Conservation (phyloP, 2,113 vertebrate genomes). For the Phylloscopus trochiloides region DNA sequence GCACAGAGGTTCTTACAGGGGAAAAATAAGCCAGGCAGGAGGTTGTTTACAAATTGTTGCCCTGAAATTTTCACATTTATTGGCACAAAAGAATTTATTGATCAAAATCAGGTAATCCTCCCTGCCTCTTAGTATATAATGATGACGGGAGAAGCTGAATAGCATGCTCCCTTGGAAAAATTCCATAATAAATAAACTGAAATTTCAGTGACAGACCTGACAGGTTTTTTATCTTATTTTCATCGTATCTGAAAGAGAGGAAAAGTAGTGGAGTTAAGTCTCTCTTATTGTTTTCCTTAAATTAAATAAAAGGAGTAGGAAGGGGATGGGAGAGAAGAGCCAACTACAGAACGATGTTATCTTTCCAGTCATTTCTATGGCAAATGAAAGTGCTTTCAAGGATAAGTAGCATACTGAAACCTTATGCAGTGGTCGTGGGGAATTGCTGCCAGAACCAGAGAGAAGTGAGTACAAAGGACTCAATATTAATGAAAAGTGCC, state of each 20-base stretch:
- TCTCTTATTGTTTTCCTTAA: neutral
- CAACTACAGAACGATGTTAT: neutral
- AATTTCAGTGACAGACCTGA: slow-evolving; percentile 37
- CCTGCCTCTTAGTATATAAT: neutral
- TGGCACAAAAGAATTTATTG: slow-evolving; percentile 8
- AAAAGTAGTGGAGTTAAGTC: neutral
- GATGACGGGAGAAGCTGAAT: slow-evolving; percentile 14
- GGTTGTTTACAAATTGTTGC: slow-evolving; percentile 25
- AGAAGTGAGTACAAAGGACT: slow-evolving; percentile 32
- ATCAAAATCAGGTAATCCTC: neutral
- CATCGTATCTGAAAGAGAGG: neutral
- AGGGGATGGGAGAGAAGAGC: neutral
- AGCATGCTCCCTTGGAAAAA: slow-evolving; percentile 27
- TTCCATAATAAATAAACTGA: slow-evolving; percentile 64
- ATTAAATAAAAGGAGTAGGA: neutral
- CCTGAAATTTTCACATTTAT: slow-evolving; percentile 10
- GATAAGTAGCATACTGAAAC: slow-evolving; percentile 18
- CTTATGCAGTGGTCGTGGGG: neutral
- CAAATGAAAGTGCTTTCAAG: slow-evolving; percentile 9
- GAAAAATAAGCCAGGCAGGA: neutral
- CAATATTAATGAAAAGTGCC: slow-evolving; percentile 54
- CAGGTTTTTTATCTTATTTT: slow-evolving; percentile 55
- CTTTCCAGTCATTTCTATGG: neutral
- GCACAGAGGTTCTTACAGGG: neutral
- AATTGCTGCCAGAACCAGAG: slow-evolving; percentile 9